Evolutionary conservation across 2,113 vertebrate genomes (phyloP).

Genomic region (Erythrocercus mccallii): DNA sequence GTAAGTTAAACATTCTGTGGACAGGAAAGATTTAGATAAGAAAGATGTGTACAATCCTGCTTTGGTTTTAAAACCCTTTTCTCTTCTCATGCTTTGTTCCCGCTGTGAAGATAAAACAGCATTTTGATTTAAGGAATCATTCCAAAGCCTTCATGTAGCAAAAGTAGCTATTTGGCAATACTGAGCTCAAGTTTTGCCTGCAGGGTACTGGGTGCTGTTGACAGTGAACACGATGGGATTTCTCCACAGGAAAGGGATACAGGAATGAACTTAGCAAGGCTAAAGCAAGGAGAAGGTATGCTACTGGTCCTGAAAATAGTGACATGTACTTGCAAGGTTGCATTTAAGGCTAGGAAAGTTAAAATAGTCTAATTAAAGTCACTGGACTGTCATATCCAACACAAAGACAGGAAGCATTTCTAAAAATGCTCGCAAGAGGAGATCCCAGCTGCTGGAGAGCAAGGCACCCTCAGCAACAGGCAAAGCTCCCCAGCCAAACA

Average conservation of each 20-base stretch:
- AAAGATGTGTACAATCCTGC: not conserved
- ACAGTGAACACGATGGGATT: not conserved
- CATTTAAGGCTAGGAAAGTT: not conserved
- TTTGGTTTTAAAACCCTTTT: conserved; percentile 28
- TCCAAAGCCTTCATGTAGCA: conserved; percentile 11
- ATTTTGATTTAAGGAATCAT: not conserved
- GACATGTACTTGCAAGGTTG: not conserved
- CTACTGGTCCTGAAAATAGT: not conserved
- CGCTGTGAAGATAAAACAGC: conserved; percentile 1
- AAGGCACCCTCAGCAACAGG: not conserved
- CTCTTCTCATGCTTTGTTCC: not conserved
- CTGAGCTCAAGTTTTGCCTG: conserved; percentile 4
- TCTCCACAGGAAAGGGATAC: not conserved
- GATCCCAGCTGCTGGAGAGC: not conserved
- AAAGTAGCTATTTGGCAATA: not conserved
- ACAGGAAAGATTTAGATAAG: conserved; percentile 5
- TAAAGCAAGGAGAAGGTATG: not conserved
- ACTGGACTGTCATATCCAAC: not conserved
- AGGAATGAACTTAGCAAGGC: not conserved
- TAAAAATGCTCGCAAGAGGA: not conserved
- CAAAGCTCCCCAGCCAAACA: not conserved
- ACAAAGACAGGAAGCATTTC: not conserved
- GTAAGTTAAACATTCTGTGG: not conserved
- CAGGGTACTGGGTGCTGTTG: not conserved
- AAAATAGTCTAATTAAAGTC: not conserved